Base-by-base conservation (phyloP, 2,797 vertebrate genomes). In the Esox lucius region DNA sequence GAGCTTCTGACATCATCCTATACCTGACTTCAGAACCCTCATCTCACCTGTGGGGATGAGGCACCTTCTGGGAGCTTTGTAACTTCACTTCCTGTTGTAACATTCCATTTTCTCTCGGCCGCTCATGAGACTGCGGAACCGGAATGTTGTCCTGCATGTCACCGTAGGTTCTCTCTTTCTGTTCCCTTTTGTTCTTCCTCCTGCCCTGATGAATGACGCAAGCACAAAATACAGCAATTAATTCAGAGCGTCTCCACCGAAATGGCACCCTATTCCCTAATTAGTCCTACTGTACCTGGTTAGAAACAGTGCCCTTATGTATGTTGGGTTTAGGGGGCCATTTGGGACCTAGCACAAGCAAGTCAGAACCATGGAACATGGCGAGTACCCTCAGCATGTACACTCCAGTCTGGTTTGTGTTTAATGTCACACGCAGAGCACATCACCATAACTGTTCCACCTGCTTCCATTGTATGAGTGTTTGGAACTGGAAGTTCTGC, bases 111-210 rank as follows among this genome's bases (percentile, higher is more conserved):
- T 19, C 24, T 6, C 15, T 42, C 53, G 78, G 70, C 22, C 77
- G 71, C 76, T 81, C n/a, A 7, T 3, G 56, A 24, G n/a, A 56
- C n/a, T 16, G 7, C 24, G 56, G 8, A 59, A 59, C 2, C n/a
- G n/a, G 8, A 59, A 24, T 59, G 22, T 59, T 59, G 7, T 24
- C n/a, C 2, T 11, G n/a, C 1, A 12, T 56, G 0, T 59, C 22
- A 59, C 46, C 74, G 74, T 74, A 78, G 73, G 89, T 91, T 83
- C 78, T 87, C 85, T 87, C 33, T 61, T 72, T 86, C 88, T 92
- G 92, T 75, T 91, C 85, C 84, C 78, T 91, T 92, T 94, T 71
- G 77, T 88, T 93, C 87, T 90, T 90, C 89, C 91, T 93, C 79
- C 92, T 87, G 86, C 72, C 91, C 94, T 95, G 85, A 53, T 95